A percentile compares a stretch with the other conserved stretches of the same genome.
phyloP scores from a whole-genome alignment of 2,888 invertebrate species.

The Petrophora chlorosata region DNA sequence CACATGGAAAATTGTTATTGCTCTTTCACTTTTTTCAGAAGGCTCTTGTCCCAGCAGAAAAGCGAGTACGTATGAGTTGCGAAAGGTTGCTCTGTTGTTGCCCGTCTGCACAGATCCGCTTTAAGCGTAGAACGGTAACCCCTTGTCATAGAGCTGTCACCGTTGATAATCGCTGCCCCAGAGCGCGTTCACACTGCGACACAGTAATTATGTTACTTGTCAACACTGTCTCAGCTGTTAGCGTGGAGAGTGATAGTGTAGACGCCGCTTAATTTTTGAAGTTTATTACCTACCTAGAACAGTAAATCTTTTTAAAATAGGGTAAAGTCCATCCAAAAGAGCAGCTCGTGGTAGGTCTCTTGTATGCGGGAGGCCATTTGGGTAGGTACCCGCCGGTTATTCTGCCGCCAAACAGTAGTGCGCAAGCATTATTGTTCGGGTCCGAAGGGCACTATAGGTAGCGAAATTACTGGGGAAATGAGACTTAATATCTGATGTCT shows the following conservation, averaged over 20 bases:
- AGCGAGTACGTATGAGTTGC: background rate
- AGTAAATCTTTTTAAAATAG: no score
- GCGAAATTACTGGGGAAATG: no score
- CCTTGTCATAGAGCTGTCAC: constrained; percentile 25
- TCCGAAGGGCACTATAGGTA: no score
- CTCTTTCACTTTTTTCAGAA: background rate
- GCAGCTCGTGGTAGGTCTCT: no score
- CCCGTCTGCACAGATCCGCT: background rate
- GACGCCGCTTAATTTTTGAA: background rate
- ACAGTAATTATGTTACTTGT: constrained; percentile 20
- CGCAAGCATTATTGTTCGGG: no score
- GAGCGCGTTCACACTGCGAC: constrained; percentile 19
- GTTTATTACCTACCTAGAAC: no score
- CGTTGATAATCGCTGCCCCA: constrained; percentile 19
- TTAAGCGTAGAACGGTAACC: constrained; percentile 6
- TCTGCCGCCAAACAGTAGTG: no score
- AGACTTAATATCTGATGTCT: no score
- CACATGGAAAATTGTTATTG: no score
- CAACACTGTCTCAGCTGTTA: constrained; percentile 9
- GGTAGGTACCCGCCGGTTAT: no score
- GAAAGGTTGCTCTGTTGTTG: background rate
- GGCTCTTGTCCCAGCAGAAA: background rate
- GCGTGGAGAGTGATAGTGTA: background rate
- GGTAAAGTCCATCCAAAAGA: no score
- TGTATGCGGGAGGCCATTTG: no score